Evolutionary conservation across 1,140 invertebrate genomes (phyloP).

Genomic region (Dendroctonus valens): DNA sequence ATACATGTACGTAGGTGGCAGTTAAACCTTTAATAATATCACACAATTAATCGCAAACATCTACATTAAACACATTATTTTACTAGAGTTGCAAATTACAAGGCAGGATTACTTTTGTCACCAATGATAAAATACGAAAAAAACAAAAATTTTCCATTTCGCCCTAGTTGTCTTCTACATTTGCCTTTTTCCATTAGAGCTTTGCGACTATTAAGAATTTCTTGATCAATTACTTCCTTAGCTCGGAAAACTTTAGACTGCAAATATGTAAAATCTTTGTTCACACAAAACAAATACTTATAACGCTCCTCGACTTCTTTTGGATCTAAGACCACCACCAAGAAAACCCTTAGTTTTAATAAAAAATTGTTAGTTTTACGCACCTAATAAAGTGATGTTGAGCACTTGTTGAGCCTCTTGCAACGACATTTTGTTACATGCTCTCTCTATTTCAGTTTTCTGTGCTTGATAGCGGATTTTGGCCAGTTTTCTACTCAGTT

Average conservation of each 20-base stretch:
- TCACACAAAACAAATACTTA: slow-evolving; percentile 5
- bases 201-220: neutral
- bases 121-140: neutral
- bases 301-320: slow-evolving; percentile 1
- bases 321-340: neutral
- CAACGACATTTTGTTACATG: slow-evolving; percentile 6
- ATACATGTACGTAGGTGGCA: too few relatives aligned
- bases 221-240: slow-evolving; percentile 8
- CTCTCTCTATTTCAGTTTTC: neutral
- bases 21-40: too few relatives aligned
- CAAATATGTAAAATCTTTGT: slow-evolving; percentile 11
- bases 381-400: slow-evolving; percentile 6
- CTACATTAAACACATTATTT: too few relatives aligned
- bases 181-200: neutral
- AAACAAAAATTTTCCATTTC: slow-evolving; percentile 3
- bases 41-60: too few relatives aligned
- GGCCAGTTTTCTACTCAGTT: slow-evolving; percentile 4
- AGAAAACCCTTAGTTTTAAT: neutral
- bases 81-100: too few relatives aligned
- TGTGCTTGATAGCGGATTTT: slow-evolving; percentile 2
- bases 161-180: neutral
- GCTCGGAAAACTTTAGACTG: slow-evolving; percentile 15
- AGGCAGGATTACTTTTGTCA: neutral
- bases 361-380: neutral
- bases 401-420: slow-evolving; percentile 8